Conservation (phyloP, 30 jellyfish, hydroid and myxozoan genomes). For the Rhopilema esculentum region DNA sequence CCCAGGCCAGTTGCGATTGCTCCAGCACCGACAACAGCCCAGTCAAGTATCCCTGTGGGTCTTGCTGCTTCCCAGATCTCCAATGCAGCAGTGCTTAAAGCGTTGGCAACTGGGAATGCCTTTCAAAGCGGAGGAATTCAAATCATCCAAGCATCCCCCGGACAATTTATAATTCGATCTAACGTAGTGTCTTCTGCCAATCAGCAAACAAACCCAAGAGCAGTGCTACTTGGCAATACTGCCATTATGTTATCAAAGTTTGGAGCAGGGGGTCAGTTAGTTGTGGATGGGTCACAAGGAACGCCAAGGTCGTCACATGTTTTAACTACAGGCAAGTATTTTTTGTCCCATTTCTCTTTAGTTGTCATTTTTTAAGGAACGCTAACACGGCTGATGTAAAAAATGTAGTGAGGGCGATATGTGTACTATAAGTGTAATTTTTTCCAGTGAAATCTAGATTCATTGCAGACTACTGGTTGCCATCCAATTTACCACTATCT, state of each 20-base stretch:
- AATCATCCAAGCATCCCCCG: constrained; percentile 87
- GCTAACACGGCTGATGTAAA: too few relatives aligned
- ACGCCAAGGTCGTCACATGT: constrained; percentile 14
- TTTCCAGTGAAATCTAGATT: too few relatives aligned
- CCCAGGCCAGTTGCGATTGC: constrained; percentile 72
- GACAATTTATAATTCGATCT: constrained; percentile 90
- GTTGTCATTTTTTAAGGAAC: too few relatives aligned
- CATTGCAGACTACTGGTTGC: too few relatives aligned
- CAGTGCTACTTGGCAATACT: constrained; percentile 66
- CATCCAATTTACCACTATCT: too few relatives aligned
- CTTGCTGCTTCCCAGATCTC: constrained; percentile 68
- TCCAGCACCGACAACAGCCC: constrained; percentile 69
- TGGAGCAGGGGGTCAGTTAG: constrained; percentile 56
- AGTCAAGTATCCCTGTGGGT: constrained; percentile 61
- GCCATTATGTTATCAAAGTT: constrained; percentile 60
- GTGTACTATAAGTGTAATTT: too few relatives aligned
- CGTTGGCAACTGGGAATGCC: constrained; percentile 85
- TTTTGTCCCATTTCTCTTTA: too few relatives aligned
- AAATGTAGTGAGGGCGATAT: too few relatives aligned
- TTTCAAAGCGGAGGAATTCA: constrained; percentile 80
- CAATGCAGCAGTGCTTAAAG: constrained; percentile 83
- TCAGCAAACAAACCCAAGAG: constrained; percentile 58
- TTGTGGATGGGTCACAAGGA: constrained; percentile 25
- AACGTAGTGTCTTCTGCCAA: constrained; percentile 35
- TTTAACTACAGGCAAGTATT: constrained; percentile 15